Evolutionary conservation across 1,140 invertebrate species (phyloP).

Genomic region (Phocides pigmalion): DNA sequence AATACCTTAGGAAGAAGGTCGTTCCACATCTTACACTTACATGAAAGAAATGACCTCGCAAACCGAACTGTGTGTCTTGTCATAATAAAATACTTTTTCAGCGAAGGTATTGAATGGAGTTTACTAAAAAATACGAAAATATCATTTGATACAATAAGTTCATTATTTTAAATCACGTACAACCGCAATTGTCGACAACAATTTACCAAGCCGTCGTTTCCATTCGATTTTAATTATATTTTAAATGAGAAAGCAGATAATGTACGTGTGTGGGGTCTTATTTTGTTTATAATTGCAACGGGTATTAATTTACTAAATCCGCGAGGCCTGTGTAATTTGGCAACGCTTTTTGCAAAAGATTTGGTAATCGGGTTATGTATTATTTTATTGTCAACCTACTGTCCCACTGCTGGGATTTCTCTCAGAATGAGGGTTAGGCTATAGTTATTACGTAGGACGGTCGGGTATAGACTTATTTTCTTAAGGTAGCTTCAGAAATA

Average conservation of each 20-base stretch:
- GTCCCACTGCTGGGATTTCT: too few species aligned
- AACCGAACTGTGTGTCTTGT: too few species aligned
- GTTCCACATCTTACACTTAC: too few species aligned
- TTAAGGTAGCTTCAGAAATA: too few species aligned
- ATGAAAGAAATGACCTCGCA: too few species aligned
- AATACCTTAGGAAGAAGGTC: too few species aligned
- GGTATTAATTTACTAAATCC: slow-evolving; percentile 32
- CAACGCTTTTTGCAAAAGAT: neutral
- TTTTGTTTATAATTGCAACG: slow-evolving; percentile 28
- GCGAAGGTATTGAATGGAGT: too few species aligned
- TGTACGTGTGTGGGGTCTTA: slow-evolving; percentile 18
- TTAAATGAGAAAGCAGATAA: slow-evolving; percentile 38
- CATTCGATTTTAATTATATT: slow-evolving; percentile 38
- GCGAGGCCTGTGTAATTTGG: neutral
- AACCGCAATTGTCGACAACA: slow-evolving; percentile 25
- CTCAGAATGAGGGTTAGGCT: too few species aligned
- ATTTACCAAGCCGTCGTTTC: slow-evolving; percentile 7
- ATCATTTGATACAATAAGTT: neutral
- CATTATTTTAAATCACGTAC: slow-evolving; percentile 15
- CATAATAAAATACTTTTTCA: too few species aligned
- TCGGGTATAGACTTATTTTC: too few species aligned
- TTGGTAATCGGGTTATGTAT: neutral
- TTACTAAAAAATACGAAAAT: neutral
- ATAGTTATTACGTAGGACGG: too few species aligned
- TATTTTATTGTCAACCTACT: neutral